Percentiles rank a stretch among this genome's conserved stretches.
Evolutionary conservation across 2,797 vertebrate genomes (phyloP).

Genomic region (Melanitta fusca): DNA sequence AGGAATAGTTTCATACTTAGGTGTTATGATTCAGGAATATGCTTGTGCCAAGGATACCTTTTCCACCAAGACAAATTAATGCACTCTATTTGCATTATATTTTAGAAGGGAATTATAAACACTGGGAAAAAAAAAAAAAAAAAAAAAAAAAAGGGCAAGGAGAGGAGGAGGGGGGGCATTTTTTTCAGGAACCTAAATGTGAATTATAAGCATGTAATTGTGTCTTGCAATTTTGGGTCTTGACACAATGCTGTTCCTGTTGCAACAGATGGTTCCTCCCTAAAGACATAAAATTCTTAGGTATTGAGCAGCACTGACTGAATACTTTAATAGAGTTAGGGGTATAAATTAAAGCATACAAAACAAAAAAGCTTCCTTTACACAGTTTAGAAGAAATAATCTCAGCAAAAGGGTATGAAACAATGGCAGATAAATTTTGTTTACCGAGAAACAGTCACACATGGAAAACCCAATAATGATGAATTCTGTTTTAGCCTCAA

Average conservation of each 20-base stretch:
- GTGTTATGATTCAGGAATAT: background rate
- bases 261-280: background rate
- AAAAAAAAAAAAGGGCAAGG: too few relatives aligned
- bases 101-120: background rate
- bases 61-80: background rate
- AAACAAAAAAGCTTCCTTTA: background rate
- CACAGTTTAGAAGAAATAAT: background rate
- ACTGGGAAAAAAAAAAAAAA: background rate
- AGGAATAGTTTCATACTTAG: background rate
- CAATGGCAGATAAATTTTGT: background rate
- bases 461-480: background rate
- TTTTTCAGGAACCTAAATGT: background rate
- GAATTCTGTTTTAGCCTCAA: conserved; percentile 14
- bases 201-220: background rate
- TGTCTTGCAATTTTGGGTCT: background rate
- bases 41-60: background rate
- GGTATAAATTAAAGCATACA: background rate
- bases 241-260: background rate
- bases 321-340: background rate
- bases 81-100: background rate
- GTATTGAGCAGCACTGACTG: background rate
- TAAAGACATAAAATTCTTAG: background rate
- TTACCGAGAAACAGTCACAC: background rate
- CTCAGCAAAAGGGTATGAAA: background rate
- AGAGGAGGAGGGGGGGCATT: background rate